A percentile compares a stretch with the other conserved stretches of the same genome.
Evolutionary conservation across 2,888 invertebrate species (phyloP).

Genomic region (Plagodis dolabraria): DNA sequence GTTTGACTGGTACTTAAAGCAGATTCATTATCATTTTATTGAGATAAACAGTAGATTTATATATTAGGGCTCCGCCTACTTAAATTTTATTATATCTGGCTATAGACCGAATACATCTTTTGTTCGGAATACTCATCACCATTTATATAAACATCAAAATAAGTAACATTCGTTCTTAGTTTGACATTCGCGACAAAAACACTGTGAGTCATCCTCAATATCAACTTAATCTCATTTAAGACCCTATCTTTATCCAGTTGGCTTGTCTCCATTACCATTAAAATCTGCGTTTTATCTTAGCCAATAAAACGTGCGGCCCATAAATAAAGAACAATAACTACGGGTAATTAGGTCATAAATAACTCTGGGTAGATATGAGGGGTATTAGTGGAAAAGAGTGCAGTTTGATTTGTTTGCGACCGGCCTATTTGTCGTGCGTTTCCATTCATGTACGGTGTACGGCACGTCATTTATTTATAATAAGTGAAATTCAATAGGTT

Average conservation of each 20-base stretch:
- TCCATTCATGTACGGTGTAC: conserved; percentile 32
- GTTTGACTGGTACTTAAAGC: too few species aligned
- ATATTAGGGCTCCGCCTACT: too few species aligned
- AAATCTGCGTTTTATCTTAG: conserved; percentile 57
- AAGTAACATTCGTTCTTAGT: neutral
- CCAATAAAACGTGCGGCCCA: conserved; percentile 56
- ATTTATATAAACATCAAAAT: too few species aligned
- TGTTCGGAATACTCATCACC: too few species aligned
- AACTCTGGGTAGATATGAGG: conserved; percentile 57
- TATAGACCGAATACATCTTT: too few species aligned
- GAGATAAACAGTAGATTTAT: too few species aligned
- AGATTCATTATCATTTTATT: too few species aligned
- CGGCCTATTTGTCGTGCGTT: conserved; percentile 36
- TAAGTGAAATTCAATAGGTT: too few species aligned
- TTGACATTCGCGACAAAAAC: conserved; percentile 28
- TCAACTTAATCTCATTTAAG: conserved; percentile 46
- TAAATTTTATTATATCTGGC: too few species aligned
- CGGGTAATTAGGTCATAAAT: conserved; percentile 65
- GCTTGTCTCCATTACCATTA: conserved; percentile 59
- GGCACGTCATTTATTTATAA: neutral
- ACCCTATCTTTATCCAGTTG: conserved; percentile 49
- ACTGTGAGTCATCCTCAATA: conserved; percentile 30
- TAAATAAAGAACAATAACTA: conserved; percentile 66
- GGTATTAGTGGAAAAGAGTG: conserved; percentile 45
- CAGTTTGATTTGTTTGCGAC: conserved; percentile 40